Base-by-base conservation (phyloP, 2,113 vertebrate genomes). In the Chauna torquata region DNA sequence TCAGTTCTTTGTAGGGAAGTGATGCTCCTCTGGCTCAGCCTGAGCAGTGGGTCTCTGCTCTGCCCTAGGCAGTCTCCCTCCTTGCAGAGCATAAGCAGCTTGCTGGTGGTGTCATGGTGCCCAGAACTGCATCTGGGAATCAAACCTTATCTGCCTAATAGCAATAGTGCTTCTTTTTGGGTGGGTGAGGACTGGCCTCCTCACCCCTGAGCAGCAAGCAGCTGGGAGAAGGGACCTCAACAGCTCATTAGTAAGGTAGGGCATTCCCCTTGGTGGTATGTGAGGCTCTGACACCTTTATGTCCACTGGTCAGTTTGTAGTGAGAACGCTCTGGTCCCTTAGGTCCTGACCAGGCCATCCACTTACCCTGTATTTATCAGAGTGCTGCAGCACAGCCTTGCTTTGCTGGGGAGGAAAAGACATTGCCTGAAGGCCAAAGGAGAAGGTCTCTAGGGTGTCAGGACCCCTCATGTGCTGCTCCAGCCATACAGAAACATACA, bases 61-160 rank as follows among this genome's bases (percentile, higher is more conserved):
- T 47, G 28, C 15, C 32, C 52, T 34, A 5, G 0, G 0, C 30
- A 85, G 38, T 10, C 40, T 64, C 45, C 24, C 6, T 68, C 38
- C 47, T 47, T 55, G 13, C 0, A 0, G 2, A 44, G 69, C 15
- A 23, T 24, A 19, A 69, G 44, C 16, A 58, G 30, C 9, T 3
- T 36, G 47, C 16, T 0, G 0, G 32, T 34, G 36, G 47, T 32
- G 50, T 36, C 24, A 36, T 0, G 0, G 16, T 32, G 45, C 57
- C 61, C 50, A 68, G 42, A 14, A 23, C 18, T 10, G 42, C 47
- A 14, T 32, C 38, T 90, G 49, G 47, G 36, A 57, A 74, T 13
- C 16, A 34, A 72, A 65, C 34, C 57, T 2, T 1, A 59, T 17
- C 11, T 2, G 5, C 8, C 30, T 45, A 23, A 57, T 3, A 9